These are phyloP conservation scores for Leptopilina drosophilae DNA, from an alignment of 2,888 invertebrate species.

Conservation along the genomic window DNA sequence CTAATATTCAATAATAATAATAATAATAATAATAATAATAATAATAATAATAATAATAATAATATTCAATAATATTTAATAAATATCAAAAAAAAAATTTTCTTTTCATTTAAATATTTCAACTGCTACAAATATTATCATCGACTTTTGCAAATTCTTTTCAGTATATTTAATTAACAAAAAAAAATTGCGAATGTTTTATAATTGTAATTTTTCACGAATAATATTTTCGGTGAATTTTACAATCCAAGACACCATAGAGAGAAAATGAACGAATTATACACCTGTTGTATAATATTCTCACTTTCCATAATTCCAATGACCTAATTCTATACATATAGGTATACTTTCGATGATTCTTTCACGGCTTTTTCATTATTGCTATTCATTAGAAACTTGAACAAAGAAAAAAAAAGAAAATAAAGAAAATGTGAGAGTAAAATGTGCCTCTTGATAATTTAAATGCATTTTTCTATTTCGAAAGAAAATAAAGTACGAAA, in stretches of 20 bases:
- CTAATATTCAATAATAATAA: no score
- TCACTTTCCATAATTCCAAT: conserved; percentile 22
- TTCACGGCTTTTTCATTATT: neutral
- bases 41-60: no score
- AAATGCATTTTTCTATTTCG: neutral
- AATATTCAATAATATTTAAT: no score
- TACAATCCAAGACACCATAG: neutral
- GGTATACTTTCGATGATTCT: neutral
- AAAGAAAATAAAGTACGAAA: neutral
- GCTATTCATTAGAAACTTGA: neutral
- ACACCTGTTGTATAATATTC: conserved; percentile 6
- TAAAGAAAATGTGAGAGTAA: conserved; percentile 1
- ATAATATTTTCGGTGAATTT: no score
- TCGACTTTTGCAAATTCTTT: no score
- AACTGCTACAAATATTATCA: no score
- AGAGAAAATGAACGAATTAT: neutral
- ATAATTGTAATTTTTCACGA: no score
- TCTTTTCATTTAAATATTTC: no score
- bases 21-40: no score
- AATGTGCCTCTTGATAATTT: neutral
- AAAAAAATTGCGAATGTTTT: no score
- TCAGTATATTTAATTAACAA: no score
- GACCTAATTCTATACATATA: conserved; percentile 16
- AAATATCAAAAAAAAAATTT: no score
- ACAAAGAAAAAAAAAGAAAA: neutral